Evolutionary conservation across 2,888 invertebrate genomes (phyloP).

Genomic region (Ferrisia virgata): DNA sequence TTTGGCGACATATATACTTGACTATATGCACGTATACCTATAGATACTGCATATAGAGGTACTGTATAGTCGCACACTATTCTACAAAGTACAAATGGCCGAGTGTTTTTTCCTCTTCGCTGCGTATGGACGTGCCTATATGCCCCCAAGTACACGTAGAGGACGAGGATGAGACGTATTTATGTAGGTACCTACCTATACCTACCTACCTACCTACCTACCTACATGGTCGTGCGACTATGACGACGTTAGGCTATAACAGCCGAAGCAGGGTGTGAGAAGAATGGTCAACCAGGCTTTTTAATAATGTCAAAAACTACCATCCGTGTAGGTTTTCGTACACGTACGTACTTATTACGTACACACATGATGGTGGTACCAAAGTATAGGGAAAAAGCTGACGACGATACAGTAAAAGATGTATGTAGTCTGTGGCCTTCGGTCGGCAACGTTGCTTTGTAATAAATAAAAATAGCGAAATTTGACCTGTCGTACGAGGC

Average conservation of each 20-base stretch:
- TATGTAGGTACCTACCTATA: too few relatives aligned
- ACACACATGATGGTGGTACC: too few relatives aligned
- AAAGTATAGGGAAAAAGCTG: background rate
- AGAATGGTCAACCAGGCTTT: background rate
- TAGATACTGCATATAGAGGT: too few relatives aligned
- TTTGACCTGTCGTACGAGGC: background rate
- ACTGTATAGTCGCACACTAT: too few relatives aligned
- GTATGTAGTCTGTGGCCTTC: background rate
- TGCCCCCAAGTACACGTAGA: background rate
- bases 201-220: too few relatives aligned
- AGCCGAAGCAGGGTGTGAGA: background rate
- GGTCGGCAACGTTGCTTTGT: background rate
- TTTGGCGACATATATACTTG: background rate
- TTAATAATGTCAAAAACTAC: conserved; percentile 1
- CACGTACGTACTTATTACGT: background rate
- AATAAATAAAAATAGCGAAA: conserved; percentile 3
- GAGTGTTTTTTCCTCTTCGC: background rate
- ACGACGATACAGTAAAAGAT: background rate
- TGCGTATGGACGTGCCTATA: background rate
- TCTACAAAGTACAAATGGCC: background rate
- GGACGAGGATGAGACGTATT: background rate
- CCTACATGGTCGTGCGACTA: too few relatives aligned
- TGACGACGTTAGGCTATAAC: too few relatives aligned
- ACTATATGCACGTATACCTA: too few relatives aligned
- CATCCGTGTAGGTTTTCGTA: background rate